Conservation (phyloP, 2,888 invertebrate genomes). For the Phania funesta region DNA sequence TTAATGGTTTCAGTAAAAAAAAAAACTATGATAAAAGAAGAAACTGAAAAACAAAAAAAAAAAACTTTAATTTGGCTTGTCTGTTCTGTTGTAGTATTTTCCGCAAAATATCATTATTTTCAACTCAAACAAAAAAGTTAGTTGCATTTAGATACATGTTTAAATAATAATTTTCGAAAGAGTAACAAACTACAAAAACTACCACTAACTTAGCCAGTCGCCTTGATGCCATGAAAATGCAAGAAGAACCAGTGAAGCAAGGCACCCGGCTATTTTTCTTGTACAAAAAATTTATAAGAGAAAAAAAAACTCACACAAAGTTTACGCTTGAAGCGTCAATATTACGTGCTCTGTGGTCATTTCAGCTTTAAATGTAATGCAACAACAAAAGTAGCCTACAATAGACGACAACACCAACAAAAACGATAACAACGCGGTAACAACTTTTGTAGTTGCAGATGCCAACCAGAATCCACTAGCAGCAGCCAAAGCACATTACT, state of each 20-base stretch:
- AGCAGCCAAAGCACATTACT: constrained; percentile 3
- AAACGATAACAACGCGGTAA: constrained; percentile 34
- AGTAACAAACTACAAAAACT: constrained; percentile 9
- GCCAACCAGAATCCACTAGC: constrained; percentile 30
- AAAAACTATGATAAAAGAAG: not conserved
- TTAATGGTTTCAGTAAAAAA: constrained; percentile 48
- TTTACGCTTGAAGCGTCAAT: constrained; percentile 65
- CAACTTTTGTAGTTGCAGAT: constrained; percentile 27
- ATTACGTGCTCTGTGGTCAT: constrained; percentile 65
- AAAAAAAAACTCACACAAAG: constrained; percentile 27
- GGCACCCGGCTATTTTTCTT: constrained; percentile 57
- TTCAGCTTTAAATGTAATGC: constrained; percentile 52
- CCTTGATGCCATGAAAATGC: constrained; percentile 18
- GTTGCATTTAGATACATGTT: constrained; percentile 14
- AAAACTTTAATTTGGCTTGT: not conserved
- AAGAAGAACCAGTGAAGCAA: constrained; percentile 54
- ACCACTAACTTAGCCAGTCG: constrained; percentile 20
- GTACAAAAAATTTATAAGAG: constrained; percentile 17
- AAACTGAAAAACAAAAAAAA: constrained; percentile 2
- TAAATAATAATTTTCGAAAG: constrained; percentile 18
- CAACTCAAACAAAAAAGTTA: not conserved
- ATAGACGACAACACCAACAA: constrained; percentile 27
- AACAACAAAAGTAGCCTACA: constrained; percentile 29
- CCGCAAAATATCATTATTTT: not conserved
- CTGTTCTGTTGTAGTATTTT: not conserved